Base-by-base conservation (phyloP, 2,113 vertebrate genomes). In the Thunnus maccoyii region DNA sequence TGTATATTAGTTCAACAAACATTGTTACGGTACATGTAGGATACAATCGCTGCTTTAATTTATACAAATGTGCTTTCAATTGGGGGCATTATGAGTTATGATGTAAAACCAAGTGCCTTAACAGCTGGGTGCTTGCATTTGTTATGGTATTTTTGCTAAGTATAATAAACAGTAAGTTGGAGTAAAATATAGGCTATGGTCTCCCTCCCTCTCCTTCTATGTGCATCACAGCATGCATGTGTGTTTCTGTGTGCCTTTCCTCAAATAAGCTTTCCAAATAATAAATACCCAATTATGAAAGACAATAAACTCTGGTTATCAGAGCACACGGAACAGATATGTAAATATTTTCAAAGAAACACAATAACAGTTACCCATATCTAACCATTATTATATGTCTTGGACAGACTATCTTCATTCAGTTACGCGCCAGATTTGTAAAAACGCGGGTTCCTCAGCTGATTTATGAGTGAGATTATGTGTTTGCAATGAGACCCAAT, bases 1-100 rank as follows among this genome's bases (percentile, higher is more conserved):
- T 84, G 83, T 54, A 79, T 63, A 77, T 87, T 89, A 84, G 68
- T 87, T 91, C 80, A 91, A 91, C 75, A 91, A 93, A 91, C 87
- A 90, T 1, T 76, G 69, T 44, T 72, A 15, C 0, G 51, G 72
- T 70, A n/a, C 32, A 48, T 69, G 66, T 10, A 54, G 61, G 79
- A 89, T 64, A 84, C 72, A 77, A 73, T 85, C 57, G 74, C 1
- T 10, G 57, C 51, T 83, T 78, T 64, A 71, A 82, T 84, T 62
- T 72, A 85, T 62, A 89, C 50, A 85, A 84, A 83, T 90, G 52
- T 15, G 60, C 61, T 88, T 90, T 86, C 66, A 62, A 63, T 81
- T 73, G 75, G 27, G n/a, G 66, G 62, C 51, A 72, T 65, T 70
- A 51, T 78, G 51, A 67, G 58, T 12, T 69, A 17, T 51, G 65